Evolutionary conservation across 2,888 invertebrate genomes (phyloP), one percentile per base, ranked within the genome.

Genomic region (Lumbricus terrestris): DNA sequence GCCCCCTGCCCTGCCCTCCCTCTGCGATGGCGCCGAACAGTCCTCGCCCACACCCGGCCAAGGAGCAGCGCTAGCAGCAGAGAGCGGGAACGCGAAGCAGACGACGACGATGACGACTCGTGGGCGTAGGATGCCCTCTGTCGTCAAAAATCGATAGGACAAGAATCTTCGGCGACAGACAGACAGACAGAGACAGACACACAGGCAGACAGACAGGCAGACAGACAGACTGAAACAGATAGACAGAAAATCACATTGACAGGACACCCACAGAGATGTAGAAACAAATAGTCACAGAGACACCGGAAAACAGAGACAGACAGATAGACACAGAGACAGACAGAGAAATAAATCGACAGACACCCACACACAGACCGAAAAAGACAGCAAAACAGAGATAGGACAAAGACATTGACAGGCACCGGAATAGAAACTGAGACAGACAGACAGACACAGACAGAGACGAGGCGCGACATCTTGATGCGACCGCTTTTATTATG

Each of bases 171-270:
- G 34, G 40, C 83, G 33, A 54, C 47, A 83, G 34, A 47, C 90
- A 90, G 29, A 85, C 85, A 89, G 42, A 88, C 89, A n/a, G n/a
- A 90, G 42, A 90, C 90, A 88, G 33, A 47, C 89, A 42, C 15
- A 85, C 40, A 88, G 40, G 88, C 85, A 35, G 29, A 90, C 40
- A 90, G 35, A 82, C 90, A 90, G 37, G 38, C 90, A 90, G 82
- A 82, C 83, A 82, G 82, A 35, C 82, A 83, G 35, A 35, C 83
- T 83, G 16, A 90, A n/a, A 82, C 37, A 15, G 35, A 47, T 3
- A 47, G 18, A 47, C 47, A 47, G 40, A 40, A 6, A 40, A 40
- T 11, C n/a, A 82, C 83, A 82, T n/a, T 23, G 82, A 35, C 82
- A 83, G 35, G 35, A 35, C 83, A 90, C 3, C 83, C n/a, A 82